Percentiles rank a stretch among this genome's conserved stretches.
These are phyloP conservation scores for Geococcyx californianus DNA, from an alignment of 2,113 vertebrate genomes.

Conservation along the genomic window DNA sequence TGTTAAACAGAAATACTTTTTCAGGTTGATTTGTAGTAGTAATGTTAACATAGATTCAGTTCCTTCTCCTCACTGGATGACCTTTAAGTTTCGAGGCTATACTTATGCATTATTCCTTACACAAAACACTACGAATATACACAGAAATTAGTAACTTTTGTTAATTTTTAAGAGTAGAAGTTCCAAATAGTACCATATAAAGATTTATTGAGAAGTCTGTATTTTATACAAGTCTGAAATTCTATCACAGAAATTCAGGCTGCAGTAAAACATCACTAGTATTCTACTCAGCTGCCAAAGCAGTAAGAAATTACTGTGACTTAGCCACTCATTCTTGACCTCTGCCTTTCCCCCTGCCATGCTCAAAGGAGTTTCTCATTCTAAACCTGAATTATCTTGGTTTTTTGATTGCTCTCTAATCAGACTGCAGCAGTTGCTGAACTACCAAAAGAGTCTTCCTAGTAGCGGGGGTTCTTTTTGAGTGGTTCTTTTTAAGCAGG, in stretches of 20 bases:
- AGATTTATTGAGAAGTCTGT: background rate
- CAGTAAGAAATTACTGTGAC: background rate
- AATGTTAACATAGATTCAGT: background rate
- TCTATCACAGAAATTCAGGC: background rate
- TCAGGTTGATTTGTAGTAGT: background rate
- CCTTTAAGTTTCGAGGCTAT: background rate
- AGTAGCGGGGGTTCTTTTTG: background rate
- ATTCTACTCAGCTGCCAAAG: background rate
- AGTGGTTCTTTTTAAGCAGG: background rate
- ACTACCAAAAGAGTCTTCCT: background rate
- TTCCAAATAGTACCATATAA: background rate
- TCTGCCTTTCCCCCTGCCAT: background rate
- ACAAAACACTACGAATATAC: background rate
- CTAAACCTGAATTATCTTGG: background rate
- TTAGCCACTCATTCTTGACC: background rate
- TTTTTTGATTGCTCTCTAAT: background rate
- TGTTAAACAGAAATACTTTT: slow-evolving; percentile 40
- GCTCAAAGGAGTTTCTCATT: background rate
- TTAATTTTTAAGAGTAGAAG: background rate
- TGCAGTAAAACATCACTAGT: background rate
- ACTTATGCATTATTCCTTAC: background rate
- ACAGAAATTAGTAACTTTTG: background rate
- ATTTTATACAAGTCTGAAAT: background rate
- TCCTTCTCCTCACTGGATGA: background rate
- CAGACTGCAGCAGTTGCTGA: background rate